Evolutionary conservation across 2,888 invertebrate genomes (phyloP).

Genomic region (Podotricha telesiphe): DNA sequence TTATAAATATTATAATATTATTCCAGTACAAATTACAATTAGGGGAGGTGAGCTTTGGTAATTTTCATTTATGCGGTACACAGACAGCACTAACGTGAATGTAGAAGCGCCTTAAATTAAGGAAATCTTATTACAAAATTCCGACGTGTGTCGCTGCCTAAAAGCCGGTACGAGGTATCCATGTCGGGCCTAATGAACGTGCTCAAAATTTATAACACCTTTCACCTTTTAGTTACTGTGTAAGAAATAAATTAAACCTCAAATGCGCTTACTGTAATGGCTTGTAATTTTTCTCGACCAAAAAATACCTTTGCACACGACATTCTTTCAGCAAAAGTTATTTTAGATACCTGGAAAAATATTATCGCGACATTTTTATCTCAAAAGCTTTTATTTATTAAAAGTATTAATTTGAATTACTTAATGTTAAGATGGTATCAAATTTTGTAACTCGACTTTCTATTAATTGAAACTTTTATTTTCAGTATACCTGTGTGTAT

Average conservation of each 20-base stretch:
- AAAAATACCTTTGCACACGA: slow-evolving; percentile 32
- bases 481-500: no score
- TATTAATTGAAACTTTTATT: neutral
- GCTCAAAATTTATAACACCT: slow-evolving; percentile 79
- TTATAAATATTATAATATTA: neutral
- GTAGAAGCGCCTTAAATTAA: slow-evolving; percentile 72
- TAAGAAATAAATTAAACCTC: slow-evolving; percentile 56
- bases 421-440: neutral
- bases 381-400: slow-evolving; percentile 15
- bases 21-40: slow-evolving; percentile 1
- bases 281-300: slow-evolving; percentile 45
- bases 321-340: slow-evolving; percentile 20
- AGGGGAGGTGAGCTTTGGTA: slow-evolving; percentile 18
- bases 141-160: slow-evolving; percentile 76
- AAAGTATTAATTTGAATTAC: slow-evolving; percentile 24
- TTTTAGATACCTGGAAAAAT: slow-evolving; percentile 32
- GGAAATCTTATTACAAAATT: slow-evolving; percentile 82
- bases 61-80: slow-evolving; percentile 33
- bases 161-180: slow-evolving; percentile 68
- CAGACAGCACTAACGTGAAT: slow-evolving; percentile 47
- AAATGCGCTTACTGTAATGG: slow-evolving; percentile 56
- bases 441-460: slow-evolving; percentile 10
- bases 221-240: slow-evolving; percentile 73
- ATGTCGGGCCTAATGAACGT: slow-evolving; percentile 75
- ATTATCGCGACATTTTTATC: slow-evolving; percentile 35